Evolutionary conservation across 2,888 invertebrate species (phyloP), one percentile per base, ranked within the genome.

Genomic region (Brassicogethes aeneus): DNA sequence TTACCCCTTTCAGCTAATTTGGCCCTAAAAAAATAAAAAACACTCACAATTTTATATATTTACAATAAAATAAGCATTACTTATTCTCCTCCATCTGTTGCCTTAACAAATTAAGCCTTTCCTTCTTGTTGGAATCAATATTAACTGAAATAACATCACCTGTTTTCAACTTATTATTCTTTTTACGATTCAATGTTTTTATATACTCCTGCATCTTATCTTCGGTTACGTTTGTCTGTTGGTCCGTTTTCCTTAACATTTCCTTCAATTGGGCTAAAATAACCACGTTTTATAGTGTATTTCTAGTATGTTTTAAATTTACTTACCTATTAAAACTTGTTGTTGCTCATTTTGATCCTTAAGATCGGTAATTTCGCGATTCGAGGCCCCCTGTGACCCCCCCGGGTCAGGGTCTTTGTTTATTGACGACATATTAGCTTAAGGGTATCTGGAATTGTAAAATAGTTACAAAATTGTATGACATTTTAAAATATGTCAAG

Each of bases 31-130:
- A 33, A n/a, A n/a, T n/a, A n/a, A n/a, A n/a, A n/a, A n/a, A n/a
- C n/a, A 31, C 14, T 13, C 14, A 35, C 32, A 17, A 8, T 29
- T 23, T 34, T 40, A 16, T 36, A 31, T 15, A 39, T 15, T 17
- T 33, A 23, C 35, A 39, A 23, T 10, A 32, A 32, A 32, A 32
- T 10, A 32, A 32, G 13, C 5, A 54, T 46, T 55, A 68, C 56
- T 72, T 73, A 54, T 73, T 76, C 56, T 75, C 70, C 50, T 75
- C 74, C 42, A 75, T 58, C 54, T 75, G 74, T 47, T 72, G 70
- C 12, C 72, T 66, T 17, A 76, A 54, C 39, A 76, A 60, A 51
- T 68, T 65, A 15, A 76, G 63, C 53, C 49, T 51, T 17, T 52
- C 53, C 39, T 74, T 75, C 50, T 74, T 74, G 51, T 65, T 73